Evolutionary conservation across 2,888 invertebrate genomes (phyloP), one percentile per base, ranked within the genome.

Genomic region (Dicycla oo): DNA sequence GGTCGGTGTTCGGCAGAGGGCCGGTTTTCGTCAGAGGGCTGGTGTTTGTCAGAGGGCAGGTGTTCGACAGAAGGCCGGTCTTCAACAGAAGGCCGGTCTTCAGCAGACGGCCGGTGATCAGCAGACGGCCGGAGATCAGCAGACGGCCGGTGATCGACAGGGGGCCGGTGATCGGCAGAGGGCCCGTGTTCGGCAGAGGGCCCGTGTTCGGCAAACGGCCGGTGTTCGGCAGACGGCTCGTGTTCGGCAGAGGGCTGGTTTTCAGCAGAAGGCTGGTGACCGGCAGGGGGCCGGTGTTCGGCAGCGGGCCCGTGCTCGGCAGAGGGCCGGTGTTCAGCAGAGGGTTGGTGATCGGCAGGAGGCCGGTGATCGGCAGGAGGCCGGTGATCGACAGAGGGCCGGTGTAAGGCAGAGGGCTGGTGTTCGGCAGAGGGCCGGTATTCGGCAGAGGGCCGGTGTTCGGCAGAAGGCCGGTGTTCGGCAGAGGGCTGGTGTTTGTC

Each of bases 291-390:
- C 18, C 43, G 38, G 2, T 2, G 13, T n/a, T 66, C 30, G 3
- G 0, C 7, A 11, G 15, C 30, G 0, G 40, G 0, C 0, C 15
- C 15, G 1, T 0, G 18, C n/a, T 62, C 61, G 0, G 1, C 8
- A 8, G 45, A 13, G 0, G 13, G 10, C 13, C 5, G 61, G 8
- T 0, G 34, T 7, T 67, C 47, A 0, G 0, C 6, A 34, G 45
- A 45, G 20, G 8, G 15, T 11, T 34, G 64, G 11, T 11, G 15
- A 30, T 68, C 78, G 0, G 4, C 38, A 10, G 64, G 49, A 2
- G 23, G 8, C 8, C 11, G 38, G 0, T 0, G 56, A 45, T 67
- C 67, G 5, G 0, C 23, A 26, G 45, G 60, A 4, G 15, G 38
- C 1, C 10, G 30, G 1, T 0, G 43, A 8, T 75, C 75, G 0